Conservation (phyloP, 2,888 invertebrate genomes). For the Drosophila pullipes region DNA sequence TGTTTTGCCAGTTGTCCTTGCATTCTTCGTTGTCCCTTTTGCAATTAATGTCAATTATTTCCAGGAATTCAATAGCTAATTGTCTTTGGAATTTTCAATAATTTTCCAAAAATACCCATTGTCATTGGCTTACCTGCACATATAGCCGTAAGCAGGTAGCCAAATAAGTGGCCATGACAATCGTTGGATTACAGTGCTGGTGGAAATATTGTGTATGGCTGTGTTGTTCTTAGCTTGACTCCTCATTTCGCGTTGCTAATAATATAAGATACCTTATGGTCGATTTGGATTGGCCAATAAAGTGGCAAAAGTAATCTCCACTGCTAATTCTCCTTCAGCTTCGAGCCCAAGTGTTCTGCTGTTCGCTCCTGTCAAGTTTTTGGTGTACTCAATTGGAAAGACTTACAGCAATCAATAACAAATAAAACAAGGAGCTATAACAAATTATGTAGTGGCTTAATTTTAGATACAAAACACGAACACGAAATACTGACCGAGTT, state of each 20-base stretch:
- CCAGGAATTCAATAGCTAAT: conserved; percentile 48
- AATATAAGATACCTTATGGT: background rate
- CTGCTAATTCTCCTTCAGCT: conserved; percentile 2
- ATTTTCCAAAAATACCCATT: conserved; percentile 28
- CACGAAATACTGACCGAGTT: conserved; percentile 71
- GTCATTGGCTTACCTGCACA: conserved; percentile 50
- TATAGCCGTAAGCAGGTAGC: conserved; percentile 49
- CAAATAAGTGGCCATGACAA: conserved; percentile 31
- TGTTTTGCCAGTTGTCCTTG: conserved; percentile 10
- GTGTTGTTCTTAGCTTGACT: conserved; percentile 2
- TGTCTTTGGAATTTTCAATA: conserved; percentile 34
- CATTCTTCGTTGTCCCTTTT: conserved; percentile 21
- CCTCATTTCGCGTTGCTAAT: background rate
- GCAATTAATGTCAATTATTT: conserved; percentile 50
- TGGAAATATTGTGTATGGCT: conserved; percentile 41
- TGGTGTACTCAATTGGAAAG: conserved; percentile 50
- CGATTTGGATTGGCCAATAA: conserved; percentile 17
- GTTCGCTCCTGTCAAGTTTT: conserved; percentile 13
- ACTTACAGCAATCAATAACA: conserved; percentile 69
- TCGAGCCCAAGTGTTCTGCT: background rate
- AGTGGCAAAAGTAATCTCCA: conserved; percentile 21
- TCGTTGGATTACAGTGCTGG: conserved; percentile 38
- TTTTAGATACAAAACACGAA: conserved; percentile 68
- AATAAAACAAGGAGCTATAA: conserved; percentile 52
- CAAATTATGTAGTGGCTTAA: conserved; percentile 68